phyloP scores from a whole-genome alignment of 2,113 vertebrate species.

The Corvus moneduloides region DNA sequence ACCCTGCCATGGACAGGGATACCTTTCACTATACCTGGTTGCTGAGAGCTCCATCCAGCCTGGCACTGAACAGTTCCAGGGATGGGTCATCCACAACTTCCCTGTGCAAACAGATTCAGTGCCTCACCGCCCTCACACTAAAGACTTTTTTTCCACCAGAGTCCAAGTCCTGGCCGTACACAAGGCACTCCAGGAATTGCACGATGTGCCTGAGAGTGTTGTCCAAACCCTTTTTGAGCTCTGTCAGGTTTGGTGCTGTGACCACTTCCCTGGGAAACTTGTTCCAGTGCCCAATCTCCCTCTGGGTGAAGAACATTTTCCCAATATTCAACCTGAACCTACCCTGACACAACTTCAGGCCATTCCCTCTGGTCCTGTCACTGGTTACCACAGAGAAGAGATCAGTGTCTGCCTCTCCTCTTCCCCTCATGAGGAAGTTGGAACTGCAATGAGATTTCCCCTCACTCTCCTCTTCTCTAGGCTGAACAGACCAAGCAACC shows the following conservation, averaged over 20 bases:
- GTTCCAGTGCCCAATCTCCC: not conserved
- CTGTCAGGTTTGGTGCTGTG: not conserved
- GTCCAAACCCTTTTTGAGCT: rapidly evolving
- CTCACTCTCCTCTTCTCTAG: not conserved
- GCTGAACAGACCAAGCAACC: not conserved
- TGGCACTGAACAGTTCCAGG: not conserved
- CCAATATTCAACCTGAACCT: not conserved
- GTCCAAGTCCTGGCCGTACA: not conserved
- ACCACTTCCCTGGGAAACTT: not conserved
- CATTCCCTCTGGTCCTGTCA: not conserved
- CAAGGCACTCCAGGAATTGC: no score
- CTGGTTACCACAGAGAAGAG: no score
- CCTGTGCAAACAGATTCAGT: not conserved
- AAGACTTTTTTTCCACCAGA: not conserved
- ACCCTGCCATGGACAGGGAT: rapidly evolving
- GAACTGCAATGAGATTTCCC: rapidly evolving
- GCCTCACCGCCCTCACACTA: not conserved
- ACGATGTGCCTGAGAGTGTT: not conserved
- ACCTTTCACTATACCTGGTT: not conserved
- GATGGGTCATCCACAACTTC: not conserved
- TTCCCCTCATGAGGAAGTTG: rapidly evolving
- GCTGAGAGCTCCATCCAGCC: not conserved
- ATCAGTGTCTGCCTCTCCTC: not conserved
- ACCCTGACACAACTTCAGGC: not conserved
- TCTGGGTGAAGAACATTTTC: not conserved